Evolutionary conservation across 2,113 vertebrate species (phyloP).

Genomic region (Pyxicephalus adspersus): DNA sequence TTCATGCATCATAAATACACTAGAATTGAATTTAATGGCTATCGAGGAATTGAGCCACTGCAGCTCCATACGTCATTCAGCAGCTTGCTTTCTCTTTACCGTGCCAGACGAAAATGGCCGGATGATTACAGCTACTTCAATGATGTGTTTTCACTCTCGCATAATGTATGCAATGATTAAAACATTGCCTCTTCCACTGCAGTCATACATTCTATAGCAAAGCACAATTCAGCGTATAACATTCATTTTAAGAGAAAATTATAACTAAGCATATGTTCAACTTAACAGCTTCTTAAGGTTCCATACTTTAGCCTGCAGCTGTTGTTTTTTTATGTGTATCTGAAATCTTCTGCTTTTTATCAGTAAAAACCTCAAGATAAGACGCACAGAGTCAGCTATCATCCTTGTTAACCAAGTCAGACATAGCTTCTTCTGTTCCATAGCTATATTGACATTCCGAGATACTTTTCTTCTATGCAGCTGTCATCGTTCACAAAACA

Average conservation of each 20-base stretch:
- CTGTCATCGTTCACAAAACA: slow-evolving; percentile 5
- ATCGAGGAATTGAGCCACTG: too few relatives aligned
- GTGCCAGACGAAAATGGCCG: slow-evolving; percentile 1
- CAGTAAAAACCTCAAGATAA: neutral
- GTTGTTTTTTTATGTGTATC: neutral
- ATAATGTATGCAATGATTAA: slow-evolving; percentile 9
- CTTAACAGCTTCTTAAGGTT: neutral
- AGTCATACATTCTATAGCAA: slow-evolving; percentile 5
- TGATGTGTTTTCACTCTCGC: slow-evolving; percentile 1
- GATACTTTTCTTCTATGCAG: slow-evolving; percentile 26
- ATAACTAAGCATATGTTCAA: slow-evolving; percentile 28
- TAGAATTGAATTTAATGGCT: too few relatives aligned
- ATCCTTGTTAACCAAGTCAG: neutral
- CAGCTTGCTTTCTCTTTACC: neutral
- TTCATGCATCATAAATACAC: too few relatives aligned
- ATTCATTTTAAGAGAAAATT: slow-evolving; percentile 25
- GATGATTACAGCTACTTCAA: slow-evolving; percentile 6
- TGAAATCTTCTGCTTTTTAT: neutral
- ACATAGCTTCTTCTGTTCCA: neutral
- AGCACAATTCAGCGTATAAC: neutral
- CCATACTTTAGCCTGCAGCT: slow-evolving; percentile 5
- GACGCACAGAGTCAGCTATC: neutral
- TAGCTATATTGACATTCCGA: neutral
- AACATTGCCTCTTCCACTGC: neutral
- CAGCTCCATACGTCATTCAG: neutral